Base-by-base conservation (phyloP, 2,797 vertebrate genomes). In the Podargus strigoides region DNA sequence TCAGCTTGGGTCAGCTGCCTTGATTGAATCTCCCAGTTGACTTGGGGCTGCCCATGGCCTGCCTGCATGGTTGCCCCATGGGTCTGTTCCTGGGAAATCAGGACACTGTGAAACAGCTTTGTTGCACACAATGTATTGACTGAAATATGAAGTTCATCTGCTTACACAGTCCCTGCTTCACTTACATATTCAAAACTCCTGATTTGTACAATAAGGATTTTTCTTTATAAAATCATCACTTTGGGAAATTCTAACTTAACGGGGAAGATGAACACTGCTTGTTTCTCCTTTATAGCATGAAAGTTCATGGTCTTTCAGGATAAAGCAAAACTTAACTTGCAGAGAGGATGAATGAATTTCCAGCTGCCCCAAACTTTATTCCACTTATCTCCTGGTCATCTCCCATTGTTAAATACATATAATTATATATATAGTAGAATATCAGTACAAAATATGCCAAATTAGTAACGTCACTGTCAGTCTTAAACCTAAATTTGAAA, bases 401-500 rank as follows among this genome's bases (percentile, higher is more conserved):
- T 64, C 17, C 24, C 20, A 36, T 10, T 64, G 28, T 52, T 56
- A 87, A 80, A 87, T 18, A 77, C 4, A 42, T 37, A 28, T 2
- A 83, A 2, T 49, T 20, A 62, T 6, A 52, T 22, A 34, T 27
- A 34, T 14, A 28, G 13, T 56, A 62, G 17, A 78, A 50, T 47
- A 74, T n/a, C 37, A 56, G 41, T 50, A 72, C 23, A 68, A 81
- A 75, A 74, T 49, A 68, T 21, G 28, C 23, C 47, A 14, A 22
- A 44, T 75, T 53, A 85, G 39, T 82, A 72, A 89, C 24, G 60
- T 64, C 44, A 42, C 12, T 42, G 34, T 58, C 66, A 87, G 62
- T 74, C 41, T 89, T 66, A 76, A 79, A 87, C 27, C 10, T 34
- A 49, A 77, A 90, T 30, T 44, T 88, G 42, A 93, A 80, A 52